Conservation (phyloP, 2,888 invertebrate genomes). For the Masnerella sp. region DNA sequence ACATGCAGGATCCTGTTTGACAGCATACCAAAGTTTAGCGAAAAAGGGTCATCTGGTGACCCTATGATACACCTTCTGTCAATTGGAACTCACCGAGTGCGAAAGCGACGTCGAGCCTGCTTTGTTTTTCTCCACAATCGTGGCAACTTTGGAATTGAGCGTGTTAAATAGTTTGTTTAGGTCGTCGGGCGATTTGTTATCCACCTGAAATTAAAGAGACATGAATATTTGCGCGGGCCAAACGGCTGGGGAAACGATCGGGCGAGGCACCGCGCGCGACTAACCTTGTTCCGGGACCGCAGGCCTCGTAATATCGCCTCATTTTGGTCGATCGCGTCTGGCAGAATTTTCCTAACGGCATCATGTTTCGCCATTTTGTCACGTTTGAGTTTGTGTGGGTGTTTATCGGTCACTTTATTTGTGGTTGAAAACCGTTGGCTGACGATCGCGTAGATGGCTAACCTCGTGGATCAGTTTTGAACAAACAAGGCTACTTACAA, state of each 20-base stretch:
- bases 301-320: conserved; percentile 54
- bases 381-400: conserved; percentile 47
- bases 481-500: too few relatives aligned
- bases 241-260: background rate
- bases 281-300: conserved; percentile 49
- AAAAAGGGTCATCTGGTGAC: too few relatives aligned
- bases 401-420: conserved; percentile 51
- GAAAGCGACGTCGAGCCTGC: conserved; percentile 21
- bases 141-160: conserved; percentile 48
- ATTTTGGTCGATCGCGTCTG: conserved; percentile 56
- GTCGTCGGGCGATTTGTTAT: conserved; percentile 44
- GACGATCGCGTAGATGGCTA: too few relatives aligned
- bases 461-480: too few relatives aligned
- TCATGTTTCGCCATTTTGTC: conserved; percentile 56
- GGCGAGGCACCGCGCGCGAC: background rate
- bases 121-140: conserved; percentile 45
- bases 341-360: conserved; percentile 49
- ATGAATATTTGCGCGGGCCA: background rate
- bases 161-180: conserved; percentile 59
- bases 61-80: too few relatives aligned
- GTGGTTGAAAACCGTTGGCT: conserved; percentile 20
- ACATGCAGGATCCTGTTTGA: too few relatives aligned
- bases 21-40: too few relatives aligned
- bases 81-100: conserved; percentile 38
- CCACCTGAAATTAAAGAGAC: conserved; percentile 43